These are phyloP conservation scores for Pedionomus torquatus DNA, from an alignment of 2,113 vertebrate genomes.

Conservation along the genomic window DNA sequence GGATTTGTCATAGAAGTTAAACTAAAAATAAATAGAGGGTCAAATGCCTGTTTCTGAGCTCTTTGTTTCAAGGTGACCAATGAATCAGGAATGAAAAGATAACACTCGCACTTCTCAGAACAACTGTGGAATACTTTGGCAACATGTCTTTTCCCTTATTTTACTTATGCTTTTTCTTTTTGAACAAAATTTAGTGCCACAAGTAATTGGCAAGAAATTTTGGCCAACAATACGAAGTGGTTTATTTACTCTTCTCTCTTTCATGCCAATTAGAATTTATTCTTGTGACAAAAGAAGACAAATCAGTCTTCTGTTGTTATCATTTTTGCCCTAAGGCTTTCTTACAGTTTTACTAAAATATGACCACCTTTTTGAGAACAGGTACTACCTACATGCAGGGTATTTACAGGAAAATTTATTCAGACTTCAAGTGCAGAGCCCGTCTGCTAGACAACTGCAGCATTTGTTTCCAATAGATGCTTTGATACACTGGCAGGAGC, in stretches of 20 bases:
- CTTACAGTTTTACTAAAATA: neutral
- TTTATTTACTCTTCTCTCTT: neutral
- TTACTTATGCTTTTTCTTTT: neutral
- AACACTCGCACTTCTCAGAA: neutral
- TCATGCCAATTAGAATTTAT: neutral
- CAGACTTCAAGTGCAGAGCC: neutral
- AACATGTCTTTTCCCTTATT: neutral
- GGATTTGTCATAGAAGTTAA: neutral
- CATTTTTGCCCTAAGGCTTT: neutral
- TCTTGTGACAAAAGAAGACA: neutral
- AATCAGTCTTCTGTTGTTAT: neutral
- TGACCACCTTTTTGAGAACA: neutral
- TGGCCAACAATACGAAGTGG: neutral
- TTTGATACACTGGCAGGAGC: neutral
- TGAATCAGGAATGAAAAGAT: neutral
- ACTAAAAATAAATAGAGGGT: neutral
- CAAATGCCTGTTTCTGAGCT: neutral
- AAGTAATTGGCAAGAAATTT: neutral
- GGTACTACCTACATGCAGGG: neutral
- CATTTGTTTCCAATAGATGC: neutral
- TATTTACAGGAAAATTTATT: neutral
- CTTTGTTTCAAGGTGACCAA: neutral
- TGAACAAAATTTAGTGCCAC: neutral
- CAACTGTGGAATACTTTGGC: neutral
- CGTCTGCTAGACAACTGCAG: neutral